phyloP scores from a whole-genome alignment of 2,113 vertebrate genomes.

The Nyctibius bracteatus region DNA sequence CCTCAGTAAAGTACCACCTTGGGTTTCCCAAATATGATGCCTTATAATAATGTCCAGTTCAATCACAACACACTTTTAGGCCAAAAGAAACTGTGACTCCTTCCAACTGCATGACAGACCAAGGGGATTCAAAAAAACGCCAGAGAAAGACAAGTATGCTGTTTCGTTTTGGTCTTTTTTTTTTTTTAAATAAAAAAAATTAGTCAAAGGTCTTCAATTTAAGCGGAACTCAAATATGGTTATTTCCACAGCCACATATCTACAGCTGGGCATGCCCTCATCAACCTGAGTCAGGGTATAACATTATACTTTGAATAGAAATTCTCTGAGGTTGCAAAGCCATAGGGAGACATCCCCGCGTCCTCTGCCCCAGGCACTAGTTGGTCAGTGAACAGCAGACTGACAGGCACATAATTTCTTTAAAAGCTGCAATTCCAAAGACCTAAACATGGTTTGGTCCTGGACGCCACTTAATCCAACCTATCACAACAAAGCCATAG shows the following conservation, averaged over 20 bases:
- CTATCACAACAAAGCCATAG: neutral
- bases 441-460: neutral
- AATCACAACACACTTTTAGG: neutral
- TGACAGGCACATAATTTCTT: neutral
- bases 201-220: neutral
- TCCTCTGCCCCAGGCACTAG: neutral
- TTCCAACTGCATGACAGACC: neutral
- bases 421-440: neutral
- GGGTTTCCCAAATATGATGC: neutral
- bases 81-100: neutral
- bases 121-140: neutral
- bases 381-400: neutral
- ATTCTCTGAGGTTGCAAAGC: neutral
- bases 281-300: rapidly evolving
- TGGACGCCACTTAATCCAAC: neutral
- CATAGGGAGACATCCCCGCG: neutral
- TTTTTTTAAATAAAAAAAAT: neutral
- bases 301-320: neutral
- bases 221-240: neutral
- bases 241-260: neutral
- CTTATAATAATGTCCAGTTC: neutral
- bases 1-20: neutral
- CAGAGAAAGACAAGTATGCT: neutral
- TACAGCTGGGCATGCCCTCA: neutral
- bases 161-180: neutral